Base-by-base conservation (phyloP, 2,797 vertebrate genomes). In the Salmo trutta region DNA sequence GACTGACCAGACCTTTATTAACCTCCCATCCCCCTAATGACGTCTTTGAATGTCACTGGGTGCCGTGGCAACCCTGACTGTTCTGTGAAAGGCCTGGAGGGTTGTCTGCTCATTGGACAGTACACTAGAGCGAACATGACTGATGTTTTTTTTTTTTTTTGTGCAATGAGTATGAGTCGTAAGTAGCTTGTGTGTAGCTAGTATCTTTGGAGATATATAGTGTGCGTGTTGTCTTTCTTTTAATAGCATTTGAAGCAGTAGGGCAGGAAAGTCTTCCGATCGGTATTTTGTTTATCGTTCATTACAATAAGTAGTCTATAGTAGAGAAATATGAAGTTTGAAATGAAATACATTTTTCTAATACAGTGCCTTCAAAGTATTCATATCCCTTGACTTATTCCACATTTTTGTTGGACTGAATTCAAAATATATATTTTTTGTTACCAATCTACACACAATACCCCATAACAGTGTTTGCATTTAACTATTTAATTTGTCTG, bases 1-100 rank as follows among this genome's bases (percentile, higher is more conserved):
- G 73, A 33, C 73, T 31, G n/a, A 36, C 31, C 56, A 64, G 54
- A 74, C 73, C 73, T 74, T 74, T 74, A 62, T 17, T 36, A 29
- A 12, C 31, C 53, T 54, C 72, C 53, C 54, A 29, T 19, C 72
- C 72, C 72, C 19, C 31, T 41, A 62, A 41, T 74, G 73, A 74
- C 73, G 73, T 74, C 52, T 19, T 36, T 62, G 73, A 74, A 74
- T 74, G 73, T 64, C 73, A 74, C 31, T 21, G 73, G 73, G 53
- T 74, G 72, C 72, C 72, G 54, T 74, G 72, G 54, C 72, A 74
- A 74, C 72, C 53, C 72, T 36, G 53, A 12, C 72, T 36, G 53
- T 31, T 74, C 29, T 73, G 12, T 59, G 54, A 41, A 62, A 19
- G 56, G 72, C 27, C 54, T 73, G 27, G 29, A 73, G 54, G 53